Base-by-base conservation (phyloP, 2,797 vertebrate species). In the Clamator glandarius region DNA sequence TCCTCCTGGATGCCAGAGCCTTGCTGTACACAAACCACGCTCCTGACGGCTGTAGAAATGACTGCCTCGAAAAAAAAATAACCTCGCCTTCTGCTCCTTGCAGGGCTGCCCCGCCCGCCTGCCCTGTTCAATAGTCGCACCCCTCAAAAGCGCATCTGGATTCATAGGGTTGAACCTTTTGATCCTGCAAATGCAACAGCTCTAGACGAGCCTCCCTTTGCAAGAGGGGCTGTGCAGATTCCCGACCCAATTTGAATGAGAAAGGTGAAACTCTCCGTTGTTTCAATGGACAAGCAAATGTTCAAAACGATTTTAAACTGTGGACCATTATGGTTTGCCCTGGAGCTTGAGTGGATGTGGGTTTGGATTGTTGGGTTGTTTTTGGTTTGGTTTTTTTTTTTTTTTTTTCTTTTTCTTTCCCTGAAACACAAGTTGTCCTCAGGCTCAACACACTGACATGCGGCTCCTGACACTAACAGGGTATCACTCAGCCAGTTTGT, bases 291-390 rank as follows among this genome's bases (percentile, higher is more conserved):
- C 93, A 97, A 97, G 87, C 52, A 46, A 98, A 96, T 70, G 92
- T 93, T 96, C 95, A 78, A 97, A 98, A 97, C 94, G 50, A 93
- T 97, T 97, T 97, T 90, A 97, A 98, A 98, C 97, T 93, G 94
- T 57, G 96, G 97, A 96, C 90, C 84, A 21, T 76, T 92, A 96
- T 66, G 97, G 96, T 98, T 98, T 98, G 97, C 98, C 97, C 97
- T 97, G 95, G 92, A 98, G 97, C 97, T 98, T 98, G 97, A 97
- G 95, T 96, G 92, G 96, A 96, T 97, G 64, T 42, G 61, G 29
- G 31, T 29, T 23, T 58, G 39, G 39, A n/a, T n/a, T n/a, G n/a
- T n/a, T n/a, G n/a, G n/a, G n/a, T n/a, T n/a, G n/a, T n/a, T n/a
- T n/a, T n/a, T n/a, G n/a, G 39, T 39, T 20, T 14, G 15, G n/a